These are phyloP conservation scores for Aleiodes sp. DNA, from an alignment of 1,140 invertebrate genomes.

Conservation along the genomic window DNA sequence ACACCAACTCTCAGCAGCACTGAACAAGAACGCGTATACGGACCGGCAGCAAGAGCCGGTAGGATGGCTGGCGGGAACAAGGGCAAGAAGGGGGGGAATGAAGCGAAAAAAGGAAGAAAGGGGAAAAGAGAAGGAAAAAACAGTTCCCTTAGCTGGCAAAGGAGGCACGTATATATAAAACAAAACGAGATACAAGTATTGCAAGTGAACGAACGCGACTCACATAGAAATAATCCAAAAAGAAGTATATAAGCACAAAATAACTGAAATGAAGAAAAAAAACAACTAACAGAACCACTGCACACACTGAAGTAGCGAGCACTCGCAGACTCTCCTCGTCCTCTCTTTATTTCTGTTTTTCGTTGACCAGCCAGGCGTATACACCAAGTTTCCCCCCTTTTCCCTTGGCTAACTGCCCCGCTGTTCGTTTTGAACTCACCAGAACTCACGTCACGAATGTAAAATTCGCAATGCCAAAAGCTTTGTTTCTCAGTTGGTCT, in stretches of 20 bases:
- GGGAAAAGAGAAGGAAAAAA: neutral
- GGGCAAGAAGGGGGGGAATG: neutral
- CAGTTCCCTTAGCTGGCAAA: neutral
- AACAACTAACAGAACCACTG: neutral
- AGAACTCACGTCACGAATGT: neutral
- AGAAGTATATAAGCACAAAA: neutral
- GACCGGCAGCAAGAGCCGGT: neutral
- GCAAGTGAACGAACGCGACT: conserved; percentile 32
- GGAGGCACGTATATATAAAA: neutral
- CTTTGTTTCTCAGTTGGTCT: neutral
- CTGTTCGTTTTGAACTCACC: neutral
- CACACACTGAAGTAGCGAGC: neutral
- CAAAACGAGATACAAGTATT: conserved; percentile 19
- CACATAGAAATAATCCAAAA: conserved; percentile 13
- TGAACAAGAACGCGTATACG: conserved; percentile 17
- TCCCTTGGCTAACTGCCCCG: no score
- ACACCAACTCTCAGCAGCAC: conserved; percentile 29
- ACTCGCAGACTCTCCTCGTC: conserved; percentile 16
- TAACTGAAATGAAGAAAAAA: neutral
- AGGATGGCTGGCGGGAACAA: neutral
- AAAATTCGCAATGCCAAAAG: neutral
- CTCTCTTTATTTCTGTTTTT: conserved; percentile 1
- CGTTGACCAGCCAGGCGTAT: conserved; percentile 11
- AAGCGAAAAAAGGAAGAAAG: neutral
- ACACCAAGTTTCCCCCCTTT: neutral